A percentile compares a stretch with the other conserved stretches of the same genome.
Conservation (phyloP, 2,113 vertebrate species). For the Mystacornis crossleyi region DNA sequence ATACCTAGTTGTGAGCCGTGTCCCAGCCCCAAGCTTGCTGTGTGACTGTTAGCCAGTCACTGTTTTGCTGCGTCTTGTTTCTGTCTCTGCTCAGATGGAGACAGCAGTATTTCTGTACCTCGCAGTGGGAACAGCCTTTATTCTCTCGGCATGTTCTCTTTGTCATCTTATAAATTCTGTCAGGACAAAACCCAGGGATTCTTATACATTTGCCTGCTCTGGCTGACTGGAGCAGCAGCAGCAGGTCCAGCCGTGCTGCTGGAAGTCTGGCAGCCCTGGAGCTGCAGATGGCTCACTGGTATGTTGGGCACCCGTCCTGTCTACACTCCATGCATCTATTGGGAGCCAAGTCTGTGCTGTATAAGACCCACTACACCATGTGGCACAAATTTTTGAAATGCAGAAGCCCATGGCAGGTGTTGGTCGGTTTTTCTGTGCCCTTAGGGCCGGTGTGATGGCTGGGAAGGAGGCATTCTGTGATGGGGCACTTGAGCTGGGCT, state of each 20-base stretch:
- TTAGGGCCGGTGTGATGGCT: not conserved
- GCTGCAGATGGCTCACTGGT: not conserved
- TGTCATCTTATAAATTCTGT: not conserved
- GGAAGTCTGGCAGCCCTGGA: not conserved
- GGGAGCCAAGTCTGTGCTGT: not conserved
- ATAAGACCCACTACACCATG: rapidly evolving
- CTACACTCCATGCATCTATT: rapidly evolving
- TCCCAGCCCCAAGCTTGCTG: not conserved
- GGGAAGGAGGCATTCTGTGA: not conserved
- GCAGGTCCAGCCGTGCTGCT: not conserved
- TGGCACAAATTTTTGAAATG: not conserved
- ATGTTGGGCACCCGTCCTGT: rapidly evolving
- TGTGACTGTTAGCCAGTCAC: not conserved
- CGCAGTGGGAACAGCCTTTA: not conserved
- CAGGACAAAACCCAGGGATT: not conserved
- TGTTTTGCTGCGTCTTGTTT: not conserved
- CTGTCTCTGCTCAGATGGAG: not conserved
- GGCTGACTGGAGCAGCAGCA: not conserved
- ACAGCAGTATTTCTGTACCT: not conserved
- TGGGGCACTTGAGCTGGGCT: rapidly evolving
- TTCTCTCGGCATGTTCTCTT: not conserved
- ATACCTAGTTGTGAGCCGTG: not conserved
- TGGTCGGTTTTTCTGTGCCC: not conserved
- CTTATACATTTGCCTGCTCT: not conserved
- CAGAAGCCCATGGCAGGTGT: not conserved